A percentile compares a stretch with the other conserved stretches of the same genome.
These are phyloP conservation scores for Xyliphius kryptos DNA, from an alignment of 2,113 vertebrate genomes.

Conservation along the genomic window DNA sequence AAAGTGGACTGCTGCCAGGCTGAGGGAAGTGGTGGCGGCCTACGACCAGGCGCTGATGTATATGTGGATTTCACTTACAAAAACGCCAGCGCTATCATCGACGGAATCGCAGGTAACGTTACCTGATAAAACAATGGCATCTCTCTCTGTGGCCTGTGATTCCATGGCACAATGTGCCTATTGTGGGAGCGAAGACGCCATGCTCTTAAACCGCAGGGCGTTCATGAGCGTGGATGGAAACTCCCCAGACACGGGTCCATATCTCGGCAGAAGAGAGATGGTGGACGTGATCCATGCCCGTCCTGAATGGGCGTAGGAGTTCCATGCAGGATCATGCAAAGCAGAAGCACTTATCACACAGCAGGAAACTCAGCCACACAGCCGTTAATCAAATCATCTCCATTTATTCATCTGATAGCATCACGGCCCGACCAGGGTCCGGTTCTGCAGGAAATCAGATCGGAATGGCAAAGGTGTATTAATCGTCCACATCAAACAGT, in stretches of 20 bases:
- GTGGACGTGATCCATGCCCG: background rate
- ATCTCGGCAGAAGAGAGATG: slow-evolving; percentile 28
- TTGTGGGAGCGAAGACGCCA: slow-evolving; percentile 48
- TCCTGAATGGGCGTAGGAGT: background rate
- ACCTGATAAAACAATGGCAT: slow-evolving; percentile 65
- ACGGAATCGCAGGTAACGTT: slow-evolving; percentile 59
- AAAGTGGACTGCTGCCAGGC: slow-evolving; percentile 42
- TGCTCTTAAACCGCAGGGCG: slow-evolving; percentile 43
- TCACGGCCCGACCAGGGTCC: background rate
- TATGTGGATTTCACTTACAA: slow-evolving; percentile 55
- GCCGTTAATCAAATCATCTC: slow-evolving; percentile 2
- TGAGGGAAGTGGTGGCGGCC: slow-evolving; percentile 48
- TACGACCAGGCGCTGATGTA: slow-evolving; percentile 52
- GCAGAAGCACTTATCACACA: background rate
- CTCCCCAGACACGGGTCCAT: slow-evolving; percentile 17
- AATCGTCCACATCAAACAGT: too few relatives aligned
- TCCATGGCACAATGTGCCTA: slow-evolving; percentile 51
- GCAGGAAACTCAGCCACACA: background rate
- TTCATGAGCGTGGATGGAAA: slow-evolving; percentile 32
- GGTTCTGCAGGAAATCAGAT: too few relatives aligned
- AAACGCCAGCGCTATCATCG: slow-evolving; percentile 56
- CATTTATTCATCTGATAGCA: background rate
- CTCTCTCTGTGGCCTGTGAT: slow-evolving; percentile 52
- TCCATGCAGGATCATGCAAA: slow-evolving; percentile 35
- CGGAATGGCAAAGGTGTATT: too few relatives aligned